Base-by-base conservation (phyloP, 2,113 vertebrate genomes). In the Rhinoptilus africanus region DNA sequence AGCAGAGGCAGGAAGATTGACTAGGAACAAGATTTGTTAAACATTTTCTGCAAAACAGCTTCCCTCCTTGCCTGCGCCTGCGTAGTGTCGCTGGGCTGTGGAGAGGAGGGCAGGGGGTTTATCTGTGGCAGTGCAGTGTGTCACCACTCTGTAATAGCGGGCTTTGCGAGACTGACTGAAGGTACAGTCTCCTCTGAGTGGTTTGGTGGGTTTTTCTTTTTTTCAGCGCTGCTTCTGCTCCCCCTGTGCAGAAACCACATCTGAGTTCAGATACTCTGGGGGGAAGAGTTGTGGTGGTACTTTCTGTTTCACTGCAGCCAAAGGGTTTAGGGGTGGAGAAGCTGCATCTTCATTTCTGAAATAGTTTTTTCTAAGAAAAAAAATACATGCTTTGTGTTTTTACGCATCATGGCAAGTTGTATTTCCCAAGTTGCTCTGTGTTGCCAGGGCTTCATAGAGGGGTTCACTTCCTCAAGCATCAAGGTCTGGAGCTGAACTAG, bases 81-180 rank as follows among this genome's bases (percentile, higher is more conserved):
- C 1, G 13, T 10, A 15, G 56, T 8, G 50, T 34, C 27, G 3
- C 53, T 1, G 34, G 4, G 39, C 3, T 41, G 72, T 21, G 28
- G 62, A 50, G 48, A 34, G 63, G 43, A 48, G 79, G 50, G 56
- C 7, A 10, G 39, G 4, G 27, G 72, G 45, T 66, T 60, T 81
- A 13, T 37, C 68, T 34, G 62, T 18, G 62, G 50, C 1, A 0
- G 30, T 6, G 37, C 11, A 4, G 3, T 3, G 34, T 4, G 15
- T 68, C 56, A 37, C 34, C 5, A 1, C 27, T 9, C 3, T 21
- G 80, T 32, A 72, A 30, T 2, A 67, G 57, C 1, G 4, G 32
- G 75, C 62, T 76, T 8, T 24, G 76, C n/a, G 8, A 17, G 43
- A 3, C n/a, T 39, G 81, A 41, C 54, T 34, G 73, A 19, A 79